phyloP scores from a whole-genome alignment of 2,888 invertebrate genomes.

The Netelia inedita region DNA sequence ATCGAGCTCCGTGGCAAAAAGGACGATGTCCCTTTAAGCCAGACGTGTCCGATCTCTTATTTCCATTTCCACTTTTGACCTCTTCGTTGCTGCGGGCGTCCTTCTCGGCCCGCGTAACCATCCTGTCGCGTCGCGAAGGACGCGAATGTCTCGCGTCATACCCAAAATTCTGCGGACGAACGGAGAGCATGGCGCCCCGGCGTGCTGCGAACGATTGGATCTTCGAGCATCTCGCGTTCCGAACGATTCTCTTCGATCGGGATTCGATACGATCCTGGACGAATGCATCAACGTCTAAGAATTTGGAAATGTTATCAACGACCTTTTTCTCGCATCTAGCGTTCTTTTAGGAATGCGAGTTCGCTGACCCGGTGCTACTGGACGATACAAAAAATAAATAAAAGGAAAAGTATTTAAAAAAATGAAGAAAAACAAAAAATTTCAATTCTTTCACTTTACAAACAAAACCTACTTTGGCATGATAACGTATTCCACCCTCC shows the following conservation, averaged over 20 bases:
- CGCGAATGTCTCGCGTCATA: no score
- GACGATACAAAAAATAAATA: conserved; percentile 33
- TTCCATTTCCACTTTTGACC: conserved; percentile 1
- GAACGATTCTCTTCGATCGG: conserved; percentile 66
- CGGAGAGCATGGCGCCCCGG: conserved; percentile 18
- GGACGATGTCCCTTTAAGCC: conserved; percentile 3
- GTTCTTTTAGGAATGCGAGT: no score
- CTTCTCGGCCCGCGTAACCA: neutral
- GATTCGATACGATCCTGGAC: conserved; percentile 24
- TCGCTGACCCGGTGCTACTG: neutral
- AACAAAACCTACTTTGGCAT: conserved; percentile 78
- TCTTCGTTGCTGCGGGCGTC: conserved; percentile 13
- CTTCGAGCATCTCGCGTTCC: conserved; percentile 54
- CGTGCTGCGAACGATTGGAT: conserved; percentile 22
- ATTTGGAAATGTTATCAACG: neutral
- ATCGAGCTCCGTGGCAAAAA: neutral
- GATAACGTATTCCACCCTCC: conserved; percentile 77
- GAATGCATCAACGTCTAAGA: neutral
- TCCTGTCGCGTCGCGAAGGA: no score
- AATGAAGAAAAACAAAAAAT: no score
- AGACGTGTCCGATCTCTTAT: conserved; percentile 27
- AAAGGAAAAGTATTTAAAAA: conserved; percentile 14
- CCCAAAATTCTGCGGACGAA: neutral
- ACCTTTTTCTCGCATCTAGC: no score
- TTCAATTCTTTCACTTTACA: conserved; percentile 72